Percentiles rank a stretch among this genome's conserved stretches.
Evolutionary conservation across 2,797 vertebrate species (phyloP).

Genomic region (Sebastolobus altivelis): DNA sequence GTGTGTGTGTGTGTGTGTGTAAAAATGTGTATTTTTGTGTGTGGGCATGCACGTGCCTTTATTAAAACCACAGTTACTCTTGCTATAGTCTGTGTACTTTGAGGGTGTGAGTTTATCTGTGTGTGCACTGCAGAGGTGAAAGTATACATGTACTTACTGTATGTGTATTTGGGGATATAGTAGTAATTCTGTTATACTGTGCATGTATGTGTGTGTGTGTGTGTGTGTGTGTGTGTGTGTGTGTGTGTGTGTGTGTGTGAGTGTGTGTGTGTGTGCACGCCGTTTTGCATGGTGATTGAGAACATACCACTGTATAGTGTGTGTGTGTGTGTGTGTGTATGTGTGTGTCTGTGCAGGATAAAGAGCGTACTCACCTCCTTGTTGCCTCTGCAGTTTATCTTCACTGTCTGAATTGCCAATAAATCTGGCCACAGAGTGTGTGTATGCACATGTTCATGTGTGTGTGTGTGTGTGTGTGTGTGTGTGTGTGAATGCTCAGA

Average conservation of each 20-base stretch:
- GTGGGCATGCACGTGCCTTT: background rate
- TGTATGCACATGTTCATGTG: background rate
- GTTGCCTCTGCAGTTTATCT: conserved; percentile 57
- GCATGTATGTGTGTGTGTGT: background rate
- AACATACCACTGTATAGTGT: conserved; percentile 28
- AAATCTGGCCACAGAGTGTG: conserved; percentile 44
- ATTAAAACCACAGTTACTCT: conserved; percentile 33
- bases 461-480: conserved; percentile 3
- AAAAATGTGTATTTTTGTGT: conserved; percentile 14
- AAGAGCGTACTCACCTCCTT: conserved; percentile 45
- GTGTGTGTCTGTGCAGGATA: conserved; percentile 48
- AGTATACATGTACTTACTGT: conserved; percentile 15
- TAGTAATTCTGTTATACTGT: conserved; percentile 11
- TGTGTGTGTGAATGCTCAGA: conserved; percentile 26
- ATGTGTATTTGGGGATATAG: conserved; percentile 29
- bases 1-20: conserved; percentile 8
- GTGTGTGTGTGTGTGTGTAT: conserved; percentile 31
- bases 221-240: background rate
- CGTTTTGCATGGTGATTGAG: conserved; percentile 29
- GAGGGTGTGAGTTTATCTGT: conserved; percentile 1
- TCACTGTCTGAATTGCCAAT: conserved; percentile 41
- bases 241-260: background rate
- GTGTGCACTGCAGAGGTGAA: conserved; percentile 25
- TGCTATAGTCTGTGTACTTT: conserved; percentile 26
- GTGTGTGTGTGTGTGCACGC: background rate